phyloP scores from a whole-genome alignment of 2,113 vertebrate species.

The Fregata magnificens region DNA sequence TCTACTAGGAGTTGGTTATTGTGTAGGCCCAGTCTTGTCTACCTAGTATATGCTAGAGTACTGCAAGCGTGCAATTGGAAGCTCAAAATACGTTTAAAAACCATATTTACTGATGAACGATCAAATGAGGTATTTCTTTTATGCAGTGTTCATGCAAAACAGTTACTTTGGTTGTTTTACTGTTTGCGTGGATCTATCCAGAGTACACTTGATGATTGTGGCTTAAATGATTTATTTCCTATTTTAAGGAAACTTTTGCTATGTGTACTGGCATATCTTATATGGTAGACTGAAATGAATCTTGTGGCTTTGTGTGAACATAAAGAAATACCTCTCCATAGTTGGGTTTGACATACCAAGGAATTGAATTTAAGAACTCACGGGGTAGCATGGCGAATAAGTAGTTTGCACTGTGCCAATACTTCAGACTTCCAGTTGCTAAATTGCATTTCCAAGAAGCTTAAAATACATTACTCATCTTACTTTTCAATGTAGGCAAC shows the following conservation, averaged over 20 bases:
- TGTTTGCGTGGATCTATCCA: not conserved
- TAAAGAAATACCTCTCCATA: not conserved
- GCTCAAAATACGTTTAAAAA: not conserved
- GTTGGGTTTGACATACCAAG: not conserved
- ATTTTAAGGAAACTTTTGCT: not conserved
- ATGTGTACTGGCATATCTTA: rapidly evolving
- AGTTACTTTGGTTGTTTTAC: not conserved
- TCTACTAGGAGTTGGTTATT: not conserved
- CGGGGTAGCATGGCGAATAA: rapidly evolving
- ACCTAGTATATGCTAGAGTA: not conserved
- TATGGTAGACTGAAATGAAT: not conserved
- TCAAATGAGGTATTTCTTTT: not conserved
- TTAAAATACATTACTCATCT: not conserved
- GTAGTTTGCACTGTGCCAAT: not conserved
- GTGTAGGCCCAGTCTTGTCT: not conserved
- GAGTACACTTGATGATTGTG: not conserved
- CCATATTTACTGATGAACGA: not conserved
- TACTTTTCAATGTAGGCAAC: not conserved
- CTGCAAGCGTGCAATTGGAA: not conserved
- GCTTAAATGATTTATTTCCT: not conserved
- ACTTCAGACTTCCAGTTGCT: not conserved
- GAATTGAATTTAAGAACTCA: not conserved
- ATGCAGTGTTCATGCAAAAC: not conserved
- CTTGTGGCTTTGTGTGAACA: not conserved
- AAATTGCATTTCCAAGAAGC: not conserved